phyloP scores from a whole-genome alignment of 2,888 invertebrate species.

The Xestia c-nigrum region DNA sequence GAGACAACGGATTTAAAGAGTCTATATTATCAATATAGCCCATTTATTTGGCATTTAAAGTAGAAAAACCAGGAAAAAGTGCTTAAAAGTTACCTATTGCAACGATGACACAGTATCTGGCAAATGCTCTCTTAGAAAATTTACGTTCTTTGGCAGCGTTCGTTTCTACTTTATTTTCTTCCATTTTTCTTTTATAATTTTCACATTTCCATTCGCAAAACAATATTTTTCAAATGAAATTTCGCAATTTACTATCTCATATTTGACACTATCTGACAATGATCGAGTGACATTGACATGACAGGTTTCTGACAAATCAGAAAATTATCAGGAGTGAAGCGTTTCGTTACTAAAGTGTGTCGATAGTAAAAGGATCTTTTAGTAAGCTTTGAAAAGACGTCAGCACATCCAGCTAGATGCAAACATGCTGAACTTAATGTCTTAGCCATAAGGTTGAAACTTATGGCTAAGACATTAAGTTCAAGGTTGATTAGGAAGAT shows the following conservation, averaged over 20 bases:
- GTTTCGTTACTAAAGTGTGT: constrained; percentile 7
- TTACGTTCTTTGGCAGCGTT: constrained; percentile 41
- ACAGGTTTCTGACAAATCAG: not conserved
- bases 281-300: constrained; percentile 19
- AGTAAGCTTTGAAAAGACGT: not conserved
- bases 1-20: too few relatives aligned
- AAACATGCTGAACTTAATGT: too few relatives aligned
- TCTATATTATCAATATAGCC: not conserved
- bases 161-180: constrained; percentile 63
- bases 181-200: constrained; percentile 55
- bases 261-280: constrained; percentile 31
- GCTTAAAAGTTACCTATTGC: constrained; percentile 63
- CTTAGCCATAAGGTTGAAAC: too few relatives aligned
- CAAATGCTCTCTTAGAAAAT: constrained; percentile 55
- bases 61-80: constrained; percentile 5
- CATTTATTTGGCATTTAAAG: not conserved
- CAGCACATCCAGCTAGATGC: too few relatives aligned
- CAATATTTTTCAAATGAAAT: constrained; percentile 16
- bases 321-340: constrained; percentile 17
- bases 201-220: constrained; percentile 37
- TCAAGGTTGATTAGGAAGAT: too few relatives aligned
- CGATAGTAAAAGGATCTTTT: not conserved
- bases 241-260: constrained; percentile 2
- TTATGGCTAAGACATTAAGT: too few relatives aligned
- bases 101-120: constrained; percentile 56